Conservation (phyloP, 1,140 invertebrate species). For the Holcopasites calliopsidis region DNA sequence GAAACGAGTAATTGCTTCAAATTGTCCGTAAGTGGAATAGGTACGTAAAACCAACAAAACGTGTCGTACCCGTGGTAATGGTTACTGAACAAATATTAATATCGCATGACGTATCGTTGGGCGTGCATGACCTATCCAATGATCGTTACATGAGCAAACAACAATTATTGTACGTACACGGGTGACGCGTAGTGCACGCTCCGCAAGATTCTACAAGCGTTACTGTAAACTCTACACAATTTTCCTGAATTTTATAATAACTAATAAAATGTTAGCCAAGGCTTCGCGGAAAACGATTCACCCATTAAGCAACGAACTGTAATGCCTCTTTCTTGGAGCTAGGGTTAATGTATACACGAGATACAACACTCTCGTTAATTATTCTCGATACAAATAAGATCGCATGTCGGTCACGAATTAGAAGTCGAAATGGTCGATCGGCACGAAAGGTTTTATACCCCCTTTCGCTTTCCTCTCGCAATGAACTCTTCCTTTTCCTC, state of each 20-base stretch:
- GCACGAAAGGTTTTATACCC: conserved; percentile 55
- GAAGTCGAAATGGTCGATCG: conserved; percentile 42
- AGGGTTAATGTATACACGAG: conserved; percentile 51
- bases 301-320: conserved; percentile 28
- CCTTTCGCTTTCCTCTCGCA: conserved; percentile 40
- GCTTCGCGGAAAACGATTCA: no score
- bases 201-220: not conserved
- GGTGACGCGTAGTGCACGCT: not conserved
- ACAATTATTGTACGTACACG: not conserved
- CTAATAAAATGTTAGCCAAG: no score
- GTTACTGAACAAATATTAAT: conserved; percentile 61
- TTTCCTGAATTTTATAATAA: no score
- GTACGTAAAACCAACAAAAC: conserved; percentile 58
- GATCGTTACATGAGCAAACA: conserved; percentile 3
- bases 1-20: conserved; percentile 65
- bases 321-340: conserved; percentile 28
- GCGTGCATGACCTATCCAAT: conserved; percentile 31
- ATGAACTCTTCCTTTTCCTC: conserved; percentile 38
- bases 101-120: conserved; percentile 56
- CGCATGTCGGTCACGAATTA: conserved; percentile 66
- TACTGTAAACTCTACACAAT: not conserved
- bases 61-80: conserved; percentile 42
- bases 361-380: conserved; percentile 71
- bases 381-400: conserved; percentile 66
- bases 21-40: conserved; percentile 56